Evolutionary conservation across 2,797 vertebrate species (phyloP), one percentile per base, ranked within the genome.

Genomic region (Diplodus puntazzo): DNA sequence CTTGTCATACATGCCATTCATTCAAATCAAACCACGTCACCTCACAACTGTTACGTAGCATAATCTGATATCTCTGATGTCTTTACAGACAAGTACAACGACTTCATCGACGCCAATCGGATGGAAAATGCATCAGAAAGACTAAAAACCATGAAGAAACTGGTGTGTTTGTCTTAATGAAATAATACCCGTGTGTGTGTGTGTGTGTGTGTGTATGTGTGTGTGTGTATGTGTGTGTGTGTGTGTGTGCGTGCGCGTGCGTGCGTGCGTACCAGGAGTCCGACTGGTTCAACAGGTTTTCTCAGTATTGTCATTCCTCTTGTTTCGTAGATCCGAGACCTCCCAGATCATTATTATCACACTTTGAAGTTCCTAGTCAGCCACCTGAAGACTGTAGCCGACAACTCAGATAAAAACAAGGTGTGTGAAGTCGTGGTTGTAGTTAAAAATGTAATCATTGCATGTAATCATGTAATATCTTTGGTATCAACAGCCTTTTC

Each of bases 41-140:
- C 23, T 50, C 2, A 14, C 3, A 0, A 20, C 17, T 27, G 17
- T 57, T 71, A 73, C 16, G n/a, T 39, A 39, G 6, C 34, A 39
- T 39, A 10, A 39, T 39, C 6, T 8, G 34, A 60, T 25, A 6
- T 39, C 34, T 69, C 12, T 70, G 2, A 23, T 63, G 0, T 71
- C 58, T 75, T 77, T 76, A 54, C 87, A 99, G 98, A 99, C 85
- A 99, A 98, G 79, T 99, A 99, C 93, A 98, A 96, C 0, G 98
- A 99, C 86, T 99, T 99, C 59, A 99, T 99, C 0, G 98, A 99
- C 42, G 97, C 98, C 87, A 99, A 99, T 86, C 95, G 98, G 18
- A 96, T 98, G 48, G 97, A 98, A 6, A 96, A 95, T 0, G 94
- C 98, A 4, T 96, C 97, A 1, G 97, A 98, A 74, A 94, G 98